phyloP scores from a whole-genome alignment of 2,888 invertebrate genomes.

The Eumerus sabulonum region DNA sequence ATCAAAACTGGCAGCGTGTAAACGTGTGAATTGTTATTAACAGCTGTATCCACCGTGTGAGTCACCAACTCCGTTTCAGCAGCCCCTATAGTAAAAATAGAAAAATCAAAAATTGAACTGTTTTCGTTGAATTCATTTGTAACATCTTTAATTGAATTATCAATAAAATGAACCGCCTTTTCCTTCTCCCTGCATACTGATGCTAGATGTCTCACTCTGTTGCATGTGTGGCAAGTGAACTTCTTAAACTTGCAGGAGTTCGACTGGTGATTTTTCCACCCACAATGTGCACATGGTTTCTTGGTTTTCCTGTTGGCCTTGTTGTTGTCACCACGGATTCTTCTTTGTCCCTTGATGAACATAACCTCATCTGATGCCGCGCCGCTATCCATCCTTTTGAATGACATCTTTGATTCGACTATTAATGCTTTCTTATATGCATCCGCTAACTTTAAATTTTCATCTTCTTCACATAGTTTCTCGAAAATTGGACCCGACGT shows the following conservation, averaged over 20 bases:
- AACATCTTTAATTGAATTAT: too few relatives aligned
- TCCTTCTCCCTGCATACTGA: too few relatives aligned
- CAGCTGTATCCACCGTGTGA: not conserved
- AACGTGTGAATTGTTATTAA: not conserved
- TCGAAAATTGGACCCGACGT: constrained; percentile 15
- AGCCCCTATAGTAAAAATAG: constrained; percentile 13
- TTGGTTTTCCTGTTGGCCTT: constrained; percentile 10
- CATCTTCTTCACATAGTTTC: constrained; percentile 11
- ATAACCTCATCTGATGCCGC: too few relatives aligned
- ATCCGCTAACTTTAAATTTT: constrained; percentile 6
- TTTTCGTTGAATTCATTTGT: too few relatives aligned
- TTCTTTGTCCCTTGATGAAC: too few relatives aligned
- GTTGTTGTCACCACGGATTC: too few relatives aligned
- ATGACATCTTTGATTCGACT: too few relatives aligned
- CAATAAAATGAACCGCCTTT: too few relatives aligned
- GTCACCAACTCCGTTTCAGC: constrained; percentile 2
- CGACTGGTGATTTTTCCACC: constrained; percentile 47
- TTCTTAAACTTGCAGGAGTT: constrained; percentile 35
- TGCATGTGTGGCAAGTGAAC: too few relatives aligned
- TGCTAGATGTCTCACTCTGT: too few relatives aligned
- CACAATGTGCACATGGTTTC: constrained; percentile 37
- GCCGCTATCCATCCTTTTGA: too few relatives aligned
- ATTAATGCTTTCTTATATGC: constrained; percentile 22
- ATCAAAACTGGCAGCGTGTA: not conserved
- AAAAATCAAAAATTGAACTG: constrained; percentile 16